These are phyloP conservation scores for Brenthis hecate DNA, from an alignment of 2,888 invertebrate genomes.

Conservation along the genomic window DNA sequence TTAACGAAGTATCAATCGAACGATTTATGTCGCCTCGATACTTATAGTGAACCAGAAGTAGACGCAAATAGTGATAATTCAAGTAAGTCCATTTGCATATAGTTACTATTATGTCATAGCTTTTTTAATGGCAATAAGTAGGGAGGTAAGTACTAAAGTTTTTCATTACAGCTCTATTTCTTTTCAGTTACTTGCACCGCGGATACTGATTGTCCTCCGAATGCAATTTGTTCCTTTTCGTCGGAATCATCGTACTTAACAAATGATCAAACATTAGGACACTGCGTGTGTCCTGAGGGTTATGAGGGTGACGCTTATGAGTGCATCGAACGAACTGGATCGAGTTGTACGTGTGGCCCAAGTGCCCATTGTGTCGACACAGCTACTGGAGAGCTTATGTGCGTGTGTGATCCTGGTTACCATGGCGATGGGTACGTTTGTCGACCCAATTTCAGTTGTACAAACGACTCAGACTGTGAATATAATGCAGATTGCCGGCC, in stretches of 20 bases:
- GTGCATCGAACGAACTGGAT: constrained; percentile 81
- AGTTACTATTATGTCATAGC: background rate
- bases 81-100: constrained; percentile 52
- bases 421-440: constrained; percentile 92
- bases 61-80: constrained; percentile 43
- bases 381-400: constrained; percentile 85
- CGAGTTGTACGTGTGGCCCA: constrained; percentile 84
- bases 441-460: constrained; percentile 85
- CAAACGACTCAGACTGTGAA: constrained; percentile 85
- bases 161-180: constrained; percentile 34
- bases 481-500: constrained; percentile 88
- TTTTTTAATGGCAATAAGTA: constrained; percentile 1
- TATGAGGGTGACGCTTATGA: constrained; percentile 92
- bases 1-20: constrained; percentile 61
- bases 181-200: constrained; percentile 87
- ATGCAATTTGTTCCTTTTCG: constrained; percentile 88
- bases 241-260: constrained; percentile 53
- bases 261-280: constrained; percentile 55
- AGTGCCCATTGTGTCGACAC: constrained; percentile 90
- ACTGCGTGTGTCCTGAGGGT: constrained; percentile 91
- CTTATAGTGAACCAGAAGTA: constrained; percentile 40
- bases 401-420: constrained; percentile 91
- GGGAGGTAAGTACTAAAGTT: background rate
- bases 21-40: constrained; percentile 59
- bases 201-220: constrained; percentile 89